Conservation (phyloP, 2,888 invertebrate species). For the Hyalella azteca region DNA sequence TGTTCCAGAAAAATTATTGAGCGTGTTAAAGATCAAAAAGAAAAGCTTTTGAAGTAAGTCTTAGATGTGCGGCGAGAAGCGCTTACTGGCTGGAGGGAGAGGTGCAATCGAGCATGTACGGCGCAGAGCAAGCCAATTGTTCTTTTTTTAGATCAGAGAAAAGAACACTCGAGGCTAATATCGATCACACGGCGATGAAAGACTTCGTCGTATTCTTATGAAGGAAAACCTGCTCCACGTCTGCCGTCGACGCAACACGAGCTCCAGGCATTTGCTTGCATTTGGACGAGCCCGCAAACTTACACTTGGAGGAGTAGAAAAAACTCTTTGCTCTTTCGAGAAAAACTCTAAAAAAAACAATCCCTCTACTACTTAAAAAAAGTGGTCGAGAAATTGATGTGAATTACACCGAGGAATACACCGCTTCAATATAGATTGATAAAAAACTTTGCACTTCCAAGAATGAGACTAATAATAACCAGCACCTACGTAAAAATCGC, state of each 20-base stretch:
- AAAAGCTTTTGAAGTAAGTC: background rate
- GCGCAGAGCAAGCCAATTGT: conserved; percentile 13
- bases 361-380: too few species aligned
- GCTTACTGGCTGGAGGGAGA: background rate
- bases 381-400: too few species aligned
- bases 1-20: background rate
- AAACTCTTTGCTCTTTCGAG: too few species aligned
- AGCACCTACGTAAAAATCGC: too few species aligned
- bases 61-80: background rate
- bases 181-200: conserved; percentile 27
- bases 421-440: too few species aligned
- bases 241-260: conserved; percentile 14
- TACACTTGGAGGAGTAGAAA: too few species aligned
- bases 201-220: background rate
- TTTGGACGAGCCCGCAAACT: too few species aligned
- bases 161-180: conserved; percentile 1
- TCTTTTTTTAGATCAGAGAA: background rate
- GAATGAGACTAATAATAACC: too few species aligned
- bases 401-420: too few species aligned
- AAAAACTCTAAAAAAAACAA: too few species aligned
- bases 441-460: too few species aligned
- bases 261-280: background rate
- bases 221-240: background rate
- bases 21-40: background rate
- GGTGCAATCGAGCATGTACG: background rate